Base-by-base conservation (phyloP, 2,113 vertebrate genomes). In the Myrmecophaga tridactyla region DNA sequence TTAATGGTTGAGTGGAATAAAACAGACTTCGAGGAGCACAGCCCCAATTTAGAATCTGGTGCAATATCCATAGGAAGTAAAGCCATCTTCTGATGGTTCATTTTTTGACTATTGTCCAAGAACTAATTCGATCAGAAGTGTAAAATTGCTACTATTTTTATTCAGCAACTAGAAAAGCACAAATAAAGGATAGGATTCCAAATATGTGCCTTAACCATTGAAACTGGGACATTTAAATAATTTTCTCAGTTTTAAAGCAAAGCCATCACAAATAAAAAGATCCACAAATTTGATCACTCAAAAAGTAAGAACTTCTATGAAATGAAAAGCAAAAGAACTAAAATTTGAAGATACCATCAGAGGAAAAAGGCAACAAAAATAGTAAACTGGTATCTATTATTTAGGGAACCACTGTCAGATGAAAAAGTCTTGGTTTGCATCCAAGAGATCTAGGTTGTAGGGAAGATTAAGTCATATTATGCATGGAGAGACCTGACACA, bases 161-260 rank as follows among this genome's bases (percentile, higher is more conserved):
- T n/a, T 58, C 25, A 48, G n/a, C n/a, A 63, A 88, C 4, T 63
- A 31, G 72, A 90, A 92, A 95, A 90, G 6, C 5, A 31, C 29
- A 87, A 80, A 83, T 75, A 78, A 90, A 31, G 41, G 53, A 62
- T 7, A 72, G 36, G 23, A 87, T 92, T 96, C 53, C n/a, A 90
- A 87, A 63, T 31, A 73, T 14, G 20, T 90, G 67, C 62, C 69
- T 82, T 85, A 73, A 6, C 17, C 62, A 80, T 53, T 86, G 65
- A 96, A 89, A 90, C 17, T 20, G 29, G 65, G 27, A 48, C 90
- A 76, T 53, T 70, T 21, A 72, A 80, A 92, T 67, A 72, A 56
- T 63, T 92, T 90, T 18, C 56, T 77, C 13, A 29, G 51, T 6
- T 95, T 93, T 21, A 93, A 91, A 91, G n/a, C 41, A 92, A 60